A percentile compares a stretch with the other conserved stretches of the same genome.
Evolutionary conservation across 2,113 vertebrate genomes (phyloP).

Genomic region (zebrafish (Danio rerio)): DNA sequence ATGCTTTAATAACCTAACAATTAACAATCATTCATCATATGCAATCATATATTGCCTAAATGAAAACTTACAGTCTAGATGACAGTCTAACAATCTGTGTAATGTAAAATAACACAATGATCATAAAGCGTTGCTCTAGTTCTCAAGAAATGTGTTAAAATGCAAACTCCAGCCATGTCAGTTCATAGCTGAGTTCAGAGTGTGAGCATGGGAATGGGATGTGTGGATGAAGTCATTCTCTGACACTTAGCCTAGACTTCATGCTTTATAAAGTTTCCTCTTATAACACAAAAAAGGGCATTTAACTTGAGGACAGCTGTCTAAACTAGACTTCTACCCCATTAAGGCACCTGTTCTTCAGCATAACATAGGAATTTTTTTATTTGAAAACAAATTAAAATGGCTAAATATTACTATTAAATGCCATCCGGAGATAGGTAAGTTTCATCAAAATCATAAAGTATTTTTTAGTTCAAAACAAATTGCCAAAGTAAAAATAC

Average conservation of each 20-base stretch:
- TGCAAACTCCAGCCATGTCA: neutral
- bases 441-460: no score
- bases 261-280: constrained; percentile 36
- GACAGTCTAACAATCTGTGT: neutral
- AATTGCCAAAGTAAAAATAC: no score
- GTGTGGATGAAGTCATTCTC: constrained; percentile 35
- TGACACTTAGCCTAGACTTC: constrained; percentile 29
- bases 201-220: constrained; percentile 5
- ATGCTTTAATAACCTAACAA: no score
- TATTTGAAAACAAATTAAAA: neutral
- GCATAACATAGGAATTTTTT: constrained; percentile 23
- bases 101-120: neutral
- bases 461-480: no score
- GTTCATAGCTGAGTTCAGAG: neutral
- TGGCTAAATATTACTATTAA: neutral
- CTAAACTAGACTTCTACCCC: neutral
- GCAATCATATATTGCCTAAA: neutral
- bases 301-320: constrained; percentile 28
- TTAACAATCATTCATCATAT: neutral
- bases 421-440: neutral
- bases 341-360: constrained; percentile 5
- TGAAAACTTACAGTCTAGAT: neutral
- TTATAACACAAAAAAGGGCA: neutral
- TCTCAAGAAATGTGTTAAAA: no score
- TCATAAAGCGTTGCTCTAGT: neutral